phyloP scores from a whole-genome alignment of 2,113 vertebrate genomes.

The Protomyctophum bolini region DNA sequence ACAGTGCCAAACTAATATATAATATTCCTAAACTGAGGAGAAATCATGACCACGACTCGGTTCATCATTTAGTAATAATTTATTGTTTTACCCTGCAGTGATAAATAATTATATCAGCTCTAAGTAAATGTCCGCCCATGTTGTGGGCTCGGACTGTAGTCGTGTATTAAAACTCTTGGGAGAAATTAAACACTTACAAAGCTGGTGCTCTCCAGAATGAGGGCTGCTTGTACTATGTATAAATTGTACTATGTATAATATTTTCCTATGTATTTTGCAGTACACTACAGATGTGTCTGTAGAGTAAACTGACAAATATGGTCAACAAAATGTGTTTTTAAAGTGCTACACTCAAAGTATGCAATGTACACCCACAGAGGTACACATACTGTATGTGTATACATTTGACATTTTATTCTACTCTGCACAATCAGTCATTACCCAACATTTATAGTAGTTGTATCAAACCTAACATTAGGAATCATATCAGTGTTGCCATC shows the following conservation, averaged over 20 bases:
- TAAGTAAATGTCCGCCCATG: slow-evolving; percentile 14
- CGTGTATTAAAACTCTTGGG: slow-evolving; percentile 3
- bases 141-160: slow-evolving; percentile 17
- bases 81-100: slow-evolving; percentile 24
- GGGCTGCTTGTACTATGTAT: neutral
- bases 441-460: too few relatives aligned
- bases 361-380: neutral
- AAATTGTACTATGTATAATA: too few relatives aligned
- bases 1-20: slow-evolving; percentile 28
- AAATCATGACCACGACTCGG: slow-evolving; percentile 34
- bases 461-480: neutral
- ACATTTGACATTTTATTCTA: too few relatives aligned
- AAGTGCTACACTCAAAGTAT: neutral
- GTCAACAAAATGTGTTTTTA: slow-evolving; percentile 20
- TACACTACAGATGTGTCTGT: neutral
- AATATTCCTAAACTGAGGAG: neutral
- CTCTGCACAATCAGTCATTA: too few relatives aligned
- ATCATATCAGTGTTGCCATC: slow-evolving; percentile 22
- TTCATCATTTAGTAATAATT: slow-evolving; percentile 52
- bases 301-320: slow-evolving; percentile 6
- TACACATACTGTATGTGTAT: neutral
- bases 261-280: too few relatives aligned
- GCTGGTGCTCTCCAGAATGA: slow-evolving; percentile 38
- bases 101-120: slow-evolving; percentile 21
- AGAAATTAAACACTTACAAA: slow-evolving; percentile 33